phyloP scores from a whole-genome alignment of 1,140 invertebrate species.

The Brachionus rubens region DNA sequence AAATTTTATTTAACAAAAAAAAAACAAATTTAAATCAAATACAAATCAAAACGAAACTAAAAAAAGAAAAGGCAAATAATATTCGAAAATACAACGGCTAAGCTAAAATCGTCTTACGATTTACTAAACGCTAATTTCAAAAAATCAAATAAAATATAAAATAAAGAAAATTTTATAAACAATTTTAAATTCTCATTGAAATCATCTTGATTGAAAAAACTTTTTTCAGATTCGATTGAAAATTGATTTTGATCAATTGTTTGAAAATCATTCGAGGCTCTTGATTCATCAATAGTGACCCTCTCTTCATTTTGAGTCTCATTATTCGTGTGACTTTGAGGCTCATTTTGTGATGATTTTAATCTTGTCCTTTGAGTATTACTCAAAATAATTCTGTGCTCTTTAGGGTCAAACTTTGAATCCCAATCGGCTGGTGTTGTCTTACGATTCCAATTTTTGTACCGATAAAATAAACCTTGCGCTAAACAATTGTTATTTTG shows the following conservation, averaged over 20 bases:
- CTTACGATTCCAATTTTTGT: not conserved
- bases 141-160: conserved; percentile 13
- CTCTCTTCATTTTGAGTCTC: not conserved
- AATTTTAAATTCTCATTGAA: not conserved
- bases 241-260: not conserved
- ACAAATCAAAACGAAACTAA: no score
- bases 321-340: not conserved
- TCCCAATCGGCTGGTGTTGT: not conserved
- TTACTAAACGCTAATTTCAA: not conserved
- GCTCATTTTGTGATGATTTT: not conserved
- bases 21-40: no score
- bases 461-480: conserved; percentile 4
- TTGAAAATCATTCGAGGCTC: no score
- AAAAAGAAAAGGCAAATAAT: no score
- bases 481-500: conserved; percentile 23
- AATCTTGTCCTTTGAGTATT: no score
- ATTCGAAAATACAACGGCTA: not conserved
- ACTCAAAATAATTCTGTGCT: not conserved
- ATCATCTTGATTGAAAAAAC: not conserved
- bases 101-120: not conserved
- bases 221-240: not conserved
- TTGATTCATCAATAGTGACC: not conserved
- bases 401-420: not conserved
- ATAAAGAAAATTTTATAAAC: not conserved
- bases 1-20: no score